These are phyloP conservation scores for Dynastes grantii DNA, from an alignment of 2,888 invertebrate genomes.

Conservation along the genomic window DNA sequence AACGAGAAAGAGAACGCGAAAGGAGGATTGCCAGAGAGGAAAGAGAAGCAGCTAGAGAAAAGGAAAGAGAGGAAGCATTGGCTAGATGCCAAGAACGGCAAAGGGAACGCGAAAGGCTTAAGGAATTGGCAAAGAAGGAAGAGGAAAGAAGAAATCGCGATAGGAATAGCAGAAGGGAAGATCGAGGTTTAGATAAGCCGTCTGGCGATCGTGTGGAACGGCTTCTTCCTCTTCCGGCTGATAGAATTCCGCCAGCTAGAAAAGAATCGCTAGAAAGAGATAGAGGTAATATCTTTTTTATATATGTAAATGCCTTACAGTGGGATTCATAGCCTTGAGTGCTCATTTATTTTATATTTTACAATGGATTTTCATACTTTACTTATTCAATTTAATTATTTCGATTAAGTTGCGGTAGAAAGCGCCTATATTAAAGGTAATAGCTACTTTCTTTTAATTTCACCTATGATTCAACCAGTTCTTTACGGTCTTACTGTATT, in stretches of 20 bases:
- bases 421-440: too few relatives aligned
- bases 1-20: conserved; percentile 72
- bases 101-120: conserved; percentile 73
- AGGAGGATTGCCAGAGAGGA: conserved; percentile 72
- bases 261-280: conserved; percentile 71
- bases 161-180: conserved; percentile 72
- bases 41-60: conserved; percentile 75
- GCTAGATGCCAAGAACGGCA: conserved; percentile 78
- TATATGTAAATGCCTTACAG: not conserved
- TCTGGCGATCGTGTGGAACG: conserved; percentile 75
- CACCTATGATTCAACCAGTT: too few relatives aligned
- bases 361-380: too few relatives aligned
- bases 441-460: too few relatives aligned
- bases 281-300: conserved; percentile 65
- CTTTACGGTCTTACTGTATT: too few relatives aligned
- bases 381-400: too few relatives aligned
- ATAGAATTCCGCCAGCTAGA: conserved; percentile 72
- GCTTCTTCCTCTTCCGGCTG: conserved; percentile 77
- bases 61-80: conserved; percentile 77
- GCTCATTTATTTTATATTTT: too few relatives aligned
- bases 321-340: too few relatives aligned
- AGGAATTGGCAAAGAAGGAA: conserved; percentile 70
- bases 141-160: conserved; percentile 73
- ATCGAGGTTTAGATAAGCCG: conserved; percentile 77
- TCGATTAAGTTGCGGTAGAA: too few relatives aligned